Base-by-base conservation (phyloP, 2,797 vertebrate genomes). In the Melopsittacus undulatus region DNA sequence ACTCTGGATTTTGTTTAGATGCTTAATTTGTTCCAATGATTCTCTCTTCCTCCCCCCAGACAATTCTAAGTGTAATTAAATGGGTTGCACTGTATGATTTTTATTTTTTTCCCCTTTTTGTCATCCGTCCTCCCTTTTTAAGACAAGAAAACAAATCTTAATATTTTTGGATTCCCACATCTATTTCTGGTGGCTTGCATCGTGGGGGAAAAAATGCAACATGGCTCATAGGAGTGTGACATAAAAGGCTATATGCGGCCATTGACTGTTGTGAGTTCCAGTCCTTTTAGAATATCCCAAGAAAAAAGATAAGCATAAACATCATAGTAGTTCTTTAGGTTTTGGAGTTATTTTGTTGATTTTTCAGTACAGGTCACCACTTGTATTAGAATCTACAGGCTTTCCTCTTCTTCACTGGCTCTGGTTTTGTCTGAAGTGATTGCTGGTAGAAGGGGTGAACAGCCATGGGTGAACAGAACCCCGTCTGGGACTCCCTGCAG, bases 161-260 rank as follows among this genome's bases (percentile, higher is more conserved):
- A 5, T 92, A 57, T 92, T 94, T 97, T 94, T 92, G 62, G 21
- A 90, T 88, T 94, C 83, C 74, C 43, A 15, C 29, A n/a, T 90
- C 91, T 97, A 92, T 97, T 90, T 94, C 10, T 79, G 85, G 63
- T 70, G 73, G 1, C 77, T 86, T 87, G 70, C 69, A 64, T 95
- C 59, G 2, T 32, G 34, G 27, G 34, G 64, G 69, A 74, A 92
- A 88, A 91, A 92, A 96, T 73, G 86, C 8, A 11, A 9, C 46
- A 40, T 2, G 1, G 43, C 74, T 87, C 54, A 5, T 27, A 45
- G 80, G 36, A 91, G 49, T 9, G 36, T 84, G 89, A 79, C 74
- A 70, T 68, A 69, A 29, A 78, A 83, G 34, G 43, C 54, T 94
- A 2, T 38, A 56, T 82, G 54, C 2, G 2, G 64, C 59, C 90